phyloP scores from a whole-genome alignment of 2,888 invertebrate species.

The Litoditis marina region DNA sequence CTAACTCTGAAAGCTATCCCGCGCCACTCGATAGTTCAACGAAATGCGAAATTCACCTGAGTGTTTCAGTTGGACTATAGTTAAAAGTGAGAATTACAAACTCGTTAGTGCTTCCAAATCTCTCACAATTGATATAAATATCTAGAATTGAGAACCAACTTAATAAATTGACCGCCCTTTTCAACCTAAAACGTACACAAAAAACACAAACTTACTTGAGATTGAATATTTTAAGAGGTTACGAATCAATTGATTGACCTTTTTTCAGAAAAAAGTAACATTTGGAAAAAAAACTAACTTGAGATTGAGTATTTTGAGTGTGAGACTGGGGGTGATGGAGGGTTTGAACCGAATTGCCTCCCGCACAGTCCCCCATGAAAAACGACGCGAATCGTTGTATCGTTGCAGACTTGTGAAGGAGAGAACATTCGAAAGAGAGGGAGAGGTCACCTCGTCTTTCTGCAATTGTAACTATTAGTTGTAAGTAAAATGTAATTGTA shows the following conservation, averaged over 20 bases:
- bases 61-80: too few species aligned
- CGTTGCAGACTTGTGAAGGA: slow-evolving; percentile 31
- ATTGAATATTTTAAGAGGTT: too few species aligned
- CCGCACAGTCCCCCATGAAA: slow-evolving; percentile 41
- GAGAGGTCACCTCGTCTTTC: slow-evolving; percentile 33
- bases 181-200: too few species aligned
- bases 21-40: too few species aligned
- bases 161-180: too few species aligned
- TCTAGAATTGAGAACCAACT: too few species aligned
- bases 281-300: slow-evolving; percentile 25
- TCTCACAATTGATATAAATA: too few species aligned
- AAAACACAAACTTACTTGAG: too few species aligned
- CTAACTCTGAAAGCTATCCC: too few species aligned
- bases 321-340: slow-evolving; percentile 20
- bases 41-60: too few species aligned
- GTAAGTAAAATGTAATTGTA: background rate
- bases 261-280: background rate
- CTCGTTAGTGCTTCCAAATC: too few species aligned
- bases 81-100: too few species aligned
- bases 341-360: slow-evolving; percentile 41
- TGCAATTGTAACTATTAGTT: slow-evolving; percentile 12
- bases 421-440: slow-evolving; percentile 31
- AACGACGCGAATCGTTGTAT: slow-evolving; percentile 33
- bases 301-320: slow-evolving; percentile 30
- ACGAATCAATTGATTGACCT: slow-evolving; percentile 9